Evolutionary conservation across 2,797 vertebrate species (phyloP).

Genomic region (Furcifer pardalis): DNA sequence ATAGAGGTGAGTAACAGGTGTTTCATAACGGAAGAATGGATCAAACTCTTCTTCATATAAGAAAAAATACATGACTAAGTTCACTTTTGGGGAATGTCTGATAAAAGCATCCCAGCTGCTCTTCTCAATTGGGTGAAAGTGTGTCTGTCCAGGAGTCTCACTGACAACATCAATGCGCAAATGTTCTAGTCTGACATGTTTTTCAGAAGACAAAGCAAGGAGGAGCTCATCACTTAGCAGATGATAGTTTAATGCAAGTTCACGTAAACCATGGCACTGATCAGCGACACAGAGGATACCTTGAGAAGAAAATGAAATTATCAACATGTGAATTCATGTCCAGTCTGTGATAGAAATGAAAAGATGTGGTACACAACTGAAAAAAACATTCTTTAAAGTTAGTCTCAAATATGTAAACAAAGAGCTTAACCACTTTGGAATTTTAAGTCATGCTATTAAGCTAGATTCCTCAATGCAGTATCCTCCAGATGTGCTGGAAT

Average conservation of each 20-base stretch:
- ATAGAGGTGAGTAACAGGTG: conserved; percentile 96
- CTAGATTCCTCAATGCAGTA: neutral
- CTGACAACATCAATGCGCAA: conserved; percentile 97
- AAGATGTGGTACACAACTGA: neutral
- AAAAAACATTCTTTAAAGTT: neutral
- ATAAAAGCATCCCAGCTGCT: conserved; percentile 99
- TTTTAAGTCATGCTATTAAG: neutral
- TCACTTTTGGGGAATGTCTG: conserved; percentile 96
- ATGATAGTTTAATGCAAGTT: conserved; percentile 96
- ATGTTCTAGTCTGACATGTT: conserved; percentile 94
- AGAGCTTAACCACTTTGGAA: neutral
- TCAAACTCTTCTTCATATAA: conserved; percentile 97
- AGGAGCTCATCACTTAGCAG: conserved; percentile 94
- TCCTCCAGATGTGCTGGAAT: neutral
- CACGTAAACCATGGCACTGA: conserved; percentile 96
- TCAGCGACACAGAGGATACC: conserved; percentile 98
- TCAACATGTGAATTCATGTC: neutral
- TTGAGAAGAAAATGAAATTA: conserved; percentile 58
- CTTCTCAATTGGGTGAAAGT: conserved; percentile 95
- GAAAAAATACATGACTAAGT: conserved; percentile 99
- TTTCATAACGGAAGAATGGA: conserved; percentile 95
- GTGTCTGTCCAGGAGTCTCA: conserved; percentile 93
- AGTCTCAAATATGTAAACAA: neutral
- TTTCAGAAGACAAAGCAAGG: conserved; percentile 95
- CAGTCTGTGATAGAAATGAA: neutral